Evolutionary conservation across 2,888 invertebrate species (phyloP).

Genomic region (Buathra laborator): DNA sequence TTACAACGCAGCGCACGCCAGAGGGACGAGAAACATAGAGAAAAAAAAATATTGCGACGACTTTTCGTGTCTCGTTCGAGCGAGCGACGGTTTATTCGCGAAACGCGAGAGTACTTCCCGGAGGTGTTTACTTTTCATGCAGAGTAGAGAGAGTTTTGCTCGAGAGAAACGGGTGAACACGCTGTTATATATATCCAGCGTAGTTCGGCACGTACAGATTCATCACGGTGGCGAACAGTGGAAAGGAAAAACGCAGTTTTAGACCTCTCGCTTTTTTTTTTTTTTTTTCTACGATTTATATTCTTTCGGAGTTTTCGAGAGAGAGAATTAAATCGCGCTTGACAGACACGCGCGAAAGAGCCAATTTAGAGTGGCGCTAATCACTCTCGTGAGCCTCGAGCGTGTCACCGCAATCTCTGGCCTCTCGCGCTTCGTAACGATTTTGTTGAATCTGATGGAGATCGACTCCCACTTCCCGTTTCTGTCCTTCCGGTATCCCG

Average conservation of each 20-base stretch:
- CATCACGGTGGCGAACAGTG: conserved; percentile 15
- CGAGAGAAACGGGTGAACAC: neutral
- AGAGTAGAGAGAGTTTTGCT: neutral
- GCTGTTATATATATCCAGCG: conserved; percentile 22
- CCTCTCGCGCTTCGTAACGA: conserved; percentile 14
- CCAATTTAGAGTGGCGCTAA: conserved; percentile 59
- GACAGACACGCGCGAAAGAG: conserved; percentile 28
- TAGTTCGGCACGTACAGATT: conserved; percentile 37
- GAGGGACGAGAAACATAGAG: neutral
- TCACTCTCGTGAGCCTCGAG: conserved; percentile 51
- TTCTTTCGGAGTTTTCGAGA: conserved; percentile 37
- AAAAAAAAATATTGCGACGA: conserved; percentile 24
- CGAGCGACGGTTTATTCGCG: conserved; percentile 31
- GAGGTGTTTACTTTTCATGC: conserved; percentile 46
- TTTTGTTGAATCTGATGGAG: conserved; percentile 46
- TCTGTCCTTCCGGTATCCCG: neutral
- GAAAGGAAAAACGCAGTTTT: conserved; percentile 13
- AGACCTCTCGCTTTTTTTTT: conserved; percentile 20
- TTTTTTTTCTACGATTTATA: conserved; percentile 22
- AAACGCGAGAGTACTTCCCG: conserved; percentile 40
- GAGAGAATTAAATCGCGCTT: conserved; percentile 49
- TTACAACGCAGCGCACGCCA: neutral
- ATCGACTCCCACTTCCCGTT: conserved; percentile 21
- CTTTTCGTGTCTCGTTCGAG: conserved; percentile 40
- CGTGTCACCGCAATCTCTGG: conserved; percentile 58